Base-by-base conservation (phyloP, 2,888 invertebrate genomes). In the Eumerus sabulonum region DNA sequence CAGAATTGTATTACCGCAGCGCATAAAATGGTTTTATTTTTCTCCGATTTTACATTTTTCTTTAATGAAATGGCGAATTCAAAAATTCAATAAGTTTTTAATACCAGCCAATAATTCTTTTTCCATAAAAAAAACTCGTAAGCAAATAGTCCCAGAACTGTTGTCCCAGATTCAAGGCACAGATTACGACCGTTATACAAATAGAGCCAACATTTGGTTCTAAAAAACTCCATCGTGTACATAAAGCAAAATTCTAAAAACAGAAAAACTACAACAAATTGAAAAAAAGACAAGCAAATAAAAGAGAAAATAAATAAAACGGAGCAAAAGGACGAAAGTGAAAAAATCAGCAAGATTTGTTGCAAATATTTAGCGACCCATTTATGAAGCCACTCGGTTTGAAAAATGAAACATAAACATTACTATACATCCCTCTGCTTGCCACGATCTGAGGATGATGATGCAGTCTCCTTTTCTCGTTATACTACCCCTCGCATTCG, bases 331-430 rank as follows among this genome's bases (percentile, higher is more conserved):
- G 47, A 36, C 16, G n/a, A 13, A 3, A 48, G 38, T 14, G 38
- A 60, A 40, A 54, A 54, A 54, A 40, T 40, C 7, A 27, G 27
- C 27, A 40, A 40, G n/a, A 40, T 40, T 9, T 45, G 12, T 13
- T 62, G 47, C 40, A 53, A 48, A 48, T 54, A 70, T 53, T 70
- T 70, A 62, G 54, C 60, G 47, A 51, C 35, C 54, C 54, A 70
- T 70, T 70, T 54, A 54, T 47, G 44, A 53, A 48, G 40, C 70
- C 47, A 62, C 54, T 70, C 42, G 54, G 47, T 14, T 62, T 18
- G 27, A 44, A 62, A 62, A 70, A 70, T 54, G 47, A 60, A 54
- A 62, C 62, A 47, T 54, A 70, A 62, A 54, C 70, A 62, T 54
- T 62, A 62, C 54, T 47, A 45, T n/a, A 17, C 57, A 11, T 7